Conservation (phyloP, 1,140 invertebrate species). For the Lepidurus couesii region DNA sequence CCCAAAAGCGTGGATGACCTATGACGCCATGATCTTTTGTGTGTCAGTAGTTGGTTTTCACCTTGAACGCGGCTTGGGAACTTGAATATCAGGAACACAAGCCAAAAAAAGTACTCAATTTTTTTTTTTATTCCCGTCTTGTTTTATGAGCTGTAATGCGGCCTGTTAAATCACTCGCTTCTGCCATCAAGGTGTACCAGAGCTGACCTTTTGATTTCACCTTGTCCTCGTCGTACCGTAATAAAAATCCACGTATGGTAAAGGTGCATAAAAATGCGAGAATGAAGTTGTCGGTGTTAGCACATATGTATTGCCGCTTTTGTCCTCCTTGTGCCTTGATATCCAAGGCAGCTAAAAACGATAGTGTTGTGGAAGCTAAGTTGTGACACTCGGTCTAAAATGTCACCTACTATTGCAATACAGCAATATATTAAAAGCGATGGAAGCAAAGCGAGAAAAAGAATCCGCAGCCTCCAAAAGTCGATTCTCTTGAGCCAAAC, state of each 20-base stretch:
- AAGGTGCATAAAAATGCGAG: not conserved
- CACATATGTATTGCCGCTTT: not conserved
- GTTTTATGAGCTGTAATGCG: slow-evolving; percentile 9
- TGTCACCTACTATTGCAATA: too few species aligned
- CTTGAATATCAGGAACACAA: not conserved
- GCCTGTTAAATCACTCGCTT: not conserved
- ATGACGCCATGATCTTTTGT: too few species aligned
- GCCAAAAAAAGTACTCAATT: not conserved
- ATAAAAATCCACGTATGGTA: not conserved
- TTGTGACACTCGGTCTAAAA: too few species aligned
- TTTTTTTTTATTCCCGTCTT: not conserved
- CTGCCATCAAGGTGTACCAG: not conserved
- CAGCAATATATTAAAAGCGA: too few species aligned
- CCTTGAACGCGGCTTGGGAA: too few species aligned
- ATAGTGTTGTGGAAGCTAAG: too few species aligned
- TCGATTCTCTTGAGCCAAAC: too few species aligned
- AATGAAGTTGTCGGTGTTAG: not conserved
- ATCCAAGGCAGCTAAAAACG: too few species aligned
- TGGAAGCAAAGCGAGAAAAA: too few species aligned
- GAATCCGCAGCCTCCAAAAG: too few species aligned
- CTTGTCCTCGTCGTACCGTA: not conserved
- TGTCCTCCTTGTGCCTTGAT: not conserved
- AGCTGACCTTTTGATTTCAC: not conserved
- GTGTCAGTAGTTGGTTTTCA: too few species aligned
- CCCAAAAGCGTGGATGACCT: too few species aligned